phyloP scores from a whole-genome alignment of 1,140 invertebrate genomes.

The Bombus superbus region DNA sequence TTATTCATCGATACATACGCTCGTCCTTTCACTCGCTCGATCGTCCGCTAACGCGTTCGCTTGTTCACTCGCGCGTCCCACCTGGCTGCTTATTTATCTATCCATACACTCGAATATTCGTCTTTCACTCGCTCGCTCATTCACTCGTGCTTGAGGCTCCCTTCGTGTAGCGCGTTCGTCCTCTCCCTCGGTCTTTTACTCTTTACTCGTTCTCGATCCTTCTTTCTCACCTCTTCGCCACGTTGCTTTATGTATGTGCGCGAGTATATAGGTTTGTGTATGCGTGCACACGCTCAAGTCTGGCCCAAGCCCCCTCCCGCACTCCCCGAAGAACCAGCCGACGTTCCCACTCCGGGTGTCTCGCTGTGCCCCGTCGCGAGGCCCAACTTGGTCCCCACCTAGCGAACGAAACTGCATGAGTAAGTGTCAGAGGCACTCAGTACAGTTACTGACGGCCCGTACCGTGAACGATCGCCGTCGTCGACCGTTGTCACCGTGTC shows the following conservation, averaged over 20 bases:
- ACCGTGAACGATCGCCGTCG: conserved; percentile 65
- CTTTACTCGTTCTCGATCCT: neutral
- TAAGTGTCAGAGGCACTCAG: conserved; percentile 76
- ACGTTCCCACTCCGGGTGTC: conserved; percentile 50
- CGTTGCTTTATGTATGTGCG: neutral
- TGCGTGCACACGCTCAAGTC: conserved; percentile 4
- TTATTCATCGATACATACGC: conserved; percentile 16
- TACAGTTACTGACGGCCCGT: conserved; percentile 80
- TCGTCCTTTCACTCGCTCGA: conserved; percentile 41
- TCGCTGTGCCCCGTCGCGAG: conserved; percentile 49
- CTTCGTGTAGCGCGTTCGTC: neutral
- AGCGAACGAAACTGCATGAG: conserved; percentile 66
- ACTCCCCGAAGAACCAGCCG: conserved; percentile 29
- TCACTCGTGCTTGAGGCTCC: neutral
- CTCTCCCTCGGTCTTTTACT: neutral
- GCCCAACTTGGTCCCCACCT: conserved; percentile 67
- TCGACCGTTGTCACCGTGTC: conserved; percentile 34
- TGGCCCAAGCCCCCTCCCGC: conserved; percentile 28
- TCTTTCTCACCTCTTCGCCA: neutral
- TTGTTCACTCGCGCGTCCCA: conserved; percentile 27
- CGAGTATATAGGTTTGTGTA: too few relatives aligned
- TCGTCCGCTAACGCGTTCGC: conserved; percentile 15
- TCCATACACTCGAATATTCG: neutral
- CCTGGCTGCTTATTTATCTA: conserved; percentile 32
- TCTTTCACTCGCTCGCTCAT: conserved; percentile 20